Evolutionary conservation across 2,888 invertebrate genomes (phyloP).

Genomic region (Nycteola revayana): DNA sequence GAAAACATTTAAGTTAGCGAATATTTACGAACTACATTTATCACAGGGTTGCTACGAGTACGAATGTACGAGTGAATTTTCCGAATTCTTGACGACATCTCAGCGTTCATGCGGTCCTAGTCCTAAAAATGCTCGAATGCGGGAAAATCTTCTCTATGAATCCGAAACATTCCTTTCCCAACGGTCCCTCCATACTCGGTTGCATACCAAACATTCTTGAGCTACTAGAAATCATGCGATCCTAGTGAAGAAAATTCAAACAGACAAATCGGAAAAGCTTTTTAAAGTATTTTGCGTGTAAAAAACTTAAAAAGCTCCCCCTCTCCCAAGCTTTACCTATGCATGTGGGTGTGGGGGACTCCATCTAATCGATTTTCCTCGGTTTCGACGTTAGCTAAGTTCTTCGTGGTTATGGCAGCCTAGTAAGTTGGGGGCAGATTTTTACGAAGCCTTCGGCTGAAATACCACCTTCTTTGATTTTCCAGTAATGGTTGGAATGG

Average conservation of each 20-base stretch:
- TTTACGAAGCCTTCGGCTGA: slow-evolving; percentile 46
- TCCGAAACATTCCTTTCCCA: slow-evolving; percentile 31
- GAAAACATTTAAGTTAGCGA: too few relatives aligned
- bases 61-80: too few relatives aligned
- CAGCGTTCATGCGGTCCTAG: slow-evolving; percentile 53
- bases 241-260: slow-evolving; percentile 77
- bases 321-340: slow-evolving; percentile 12
- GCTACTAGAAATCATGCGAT: slow-evolving; percentile 45
- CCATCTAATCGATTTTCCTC: slow-evolving; percentile 31
- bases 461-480: too few relatives aligned
- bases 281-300: slow-evolving; percentile 56
- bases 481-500: too few relatives aligned
- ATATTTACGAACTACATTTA: too few relatives aligned
- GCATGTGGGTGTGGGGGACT: slow-evolving; percentile 34
- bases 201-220: slow-evolving; percentile 59
- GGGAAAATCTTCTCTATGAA: slow-evolving; percentile 77
- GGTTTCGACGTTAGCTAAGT: neutral
- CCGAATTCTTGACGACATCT: slow-evolving; percentile 44
- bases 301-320: slow-evolving; percentile 58
- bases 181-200: slow-evolving; percentile 30
- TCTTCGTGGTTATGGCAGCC: slow-evolving; percentile 20
- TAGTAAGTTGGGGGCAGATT: slow-evolving; percentile 52
- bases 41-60: too few relatives aligned
- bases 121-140: slow-evolving; percentile 76
- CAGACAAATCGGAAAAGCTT: slow-evolving; percentile 69